phyloP scores from a whole-genome alignment of 2,113 vertebrate species.

The Neotoma lepida region DNA sequence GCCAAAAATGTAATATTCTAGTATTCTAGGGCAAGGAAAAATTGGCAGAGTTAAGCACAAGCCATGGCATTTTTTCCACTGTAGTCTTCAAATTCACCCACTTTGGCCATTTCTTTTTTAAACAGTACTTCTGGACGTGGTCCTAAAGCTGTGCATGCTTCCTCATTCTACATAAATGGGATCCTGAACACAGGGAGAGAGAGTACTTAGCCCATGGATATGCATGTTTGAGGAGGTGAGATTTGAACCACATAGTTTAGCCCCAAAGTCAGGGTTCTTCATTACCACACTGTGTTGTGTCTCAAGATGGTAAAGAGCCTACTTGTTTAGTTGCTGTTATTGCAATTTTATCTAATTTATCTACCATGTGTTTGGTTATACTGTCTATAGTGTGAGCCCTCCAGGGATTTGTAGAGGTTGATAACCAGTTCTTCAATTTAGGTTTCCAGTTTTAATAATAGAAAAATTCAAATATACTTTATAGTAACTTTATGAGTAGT shows the following conservation, averaged over 20 bases:
- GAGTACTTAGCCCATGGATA: background rate
- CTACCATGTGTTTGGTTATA: background rate
- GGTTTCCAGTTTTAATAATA: background rate
- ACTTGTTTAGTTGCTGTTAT: background rate
- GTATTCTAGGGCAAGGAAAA: background rate
- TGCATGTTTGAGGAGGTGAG: background rate
- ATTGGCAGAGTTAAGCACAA: background rate
- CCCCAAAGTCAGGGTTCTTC: background rate
- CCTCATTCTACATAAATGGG: background rate
- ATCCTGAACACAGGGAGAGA: background rate
- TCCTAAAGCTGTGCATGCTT: background rate
- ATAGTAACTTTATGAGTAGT: background rate
- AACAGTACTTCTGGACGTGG: background rate
- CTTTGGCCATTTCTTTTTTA: background rate
- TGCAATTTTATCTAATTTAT: background rate
- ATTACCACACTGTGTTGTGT: background rate
- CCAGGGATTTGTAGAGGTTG: background rate
- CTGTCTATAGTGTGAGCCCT: background rate
- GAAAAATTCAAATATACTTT: background rate
- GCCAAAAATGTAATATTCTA: background rate
- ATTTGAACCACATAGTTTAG: background rate
- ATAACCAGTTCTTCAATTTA: background rate
- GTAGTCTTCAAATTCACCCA: background rate
- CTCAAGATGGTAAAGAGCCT: background rate
- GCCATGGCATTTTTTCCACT: background rate